Base-by-base conservation (phyloP, 2,888 invertebrate genomes). In the Tipula confusa region DNA sequence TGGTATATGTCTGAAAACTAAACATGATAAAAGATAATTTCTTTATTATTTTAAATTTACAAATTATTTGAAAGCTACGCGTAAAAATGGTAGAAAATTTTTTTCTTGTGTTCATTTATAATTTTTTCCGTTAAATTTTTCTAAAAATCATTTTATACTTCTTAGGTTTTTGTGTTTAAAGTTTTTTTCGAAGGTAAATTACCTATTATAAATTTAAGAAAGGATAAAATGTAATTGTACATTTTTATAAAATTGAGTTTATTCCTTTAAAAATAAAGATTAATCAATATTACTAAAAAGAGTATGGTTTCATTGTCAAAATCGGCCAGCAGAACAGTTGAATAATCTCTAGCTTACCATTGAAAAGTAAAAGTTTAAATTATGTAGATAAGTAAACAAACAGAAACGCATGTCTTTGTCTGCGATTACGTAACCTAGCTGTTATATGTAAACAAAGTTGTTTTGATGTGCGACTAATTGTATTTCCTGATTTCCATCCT, bases 261-360 rank as follows among this genome's bases (percentile, higher is more conserved):
- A 64, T 64, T 64, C 64, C 64, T 64, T 64, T 24, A 64, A 43
- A 24, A 64, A 64, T 64, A 64, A 64, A 64, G 64, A 64, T 64
- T 64, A 64, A 64, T 64, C 64, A 64, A 64, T 64, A 9, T 64
- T 31, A 43, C 15, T 43, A n/a, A n/a, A n/a, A n/a, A n/a, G 13
- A 43, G n/a, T 43, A n/a, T 43, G 13, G 6, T 43, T 36, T 36
- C 9, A 36, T 36, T 36, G 36, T 7, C 36, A 36, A 36, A 36
- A 11, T 36, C 9, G 5, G 36, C 36, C 9, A 9, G 36, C 36
- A 36, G 36, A 36, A 36, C 1, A 7, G 36, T 1, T 36, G 36
- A 36, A 11, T 36, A 9, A 36, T 36, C 11, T 7, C 36, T 9
- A 36, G 11, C 36, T n/a, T n/a, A n/a, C 13, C 15, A 43, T n/a